These are phyloP conservation scores for Pherbina coryleti DNA, from an alignment of 2,888 invertebrate genomes.

Conservation along the genomic window DNA sequence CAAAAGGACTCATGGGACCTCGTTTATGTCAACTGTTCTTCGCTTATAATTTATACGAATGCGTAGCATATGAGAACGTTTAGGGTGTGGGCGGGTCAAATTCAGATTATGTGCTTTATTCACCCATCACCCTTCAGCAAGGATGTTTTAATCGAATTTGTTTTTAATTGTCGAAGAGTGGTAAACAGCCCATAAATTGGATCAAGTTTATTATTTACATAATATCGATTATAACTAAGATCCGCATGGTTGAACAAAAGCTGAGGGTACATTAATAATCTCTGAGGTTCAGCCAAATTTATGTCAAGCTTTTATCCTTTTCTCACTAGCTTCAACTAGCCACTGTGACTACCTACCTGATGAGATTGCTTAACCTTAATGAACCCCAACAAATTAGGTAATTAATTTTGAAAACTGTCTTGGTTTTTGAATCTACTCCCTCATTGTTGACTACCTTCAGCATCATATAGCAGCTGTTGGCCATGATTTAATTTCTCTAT, in stretches of 20 bases:
- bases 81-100: conserved; percentile 22
- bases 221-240: no score
- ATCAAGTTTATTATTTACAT: no score
- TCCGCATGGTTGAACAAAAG: no score
- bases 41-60: conserved; percentile 61
- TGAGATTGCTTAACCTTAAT: not conserved
- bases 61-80: conserved; percentile 49
- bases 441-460: not conserved
- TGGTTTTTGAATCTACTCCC: not conserved
- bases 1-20: conserved; percentile 69
- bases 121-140: not conserved
- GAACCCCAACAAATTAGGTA: not conserved
- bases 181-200: no score
- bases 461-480: not conserved
- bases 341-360: not conserved
- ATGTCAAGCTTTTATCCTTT: not conserved
- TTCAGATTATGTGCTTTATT: not conserved
- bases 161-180: conserved; percentile 55
- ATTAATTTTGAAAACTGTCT: conserved; percentile 1
- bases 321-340: not conserved
- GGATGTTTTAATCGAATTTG: conserved; percentile 52
- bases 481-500: not conserved
- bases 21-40: conserved; percentile 68
- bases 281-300: not conserved
- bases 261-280: no score